Conservation (phyloP, 2,888 invertebrate species). For the Blera fallax region DNA sequence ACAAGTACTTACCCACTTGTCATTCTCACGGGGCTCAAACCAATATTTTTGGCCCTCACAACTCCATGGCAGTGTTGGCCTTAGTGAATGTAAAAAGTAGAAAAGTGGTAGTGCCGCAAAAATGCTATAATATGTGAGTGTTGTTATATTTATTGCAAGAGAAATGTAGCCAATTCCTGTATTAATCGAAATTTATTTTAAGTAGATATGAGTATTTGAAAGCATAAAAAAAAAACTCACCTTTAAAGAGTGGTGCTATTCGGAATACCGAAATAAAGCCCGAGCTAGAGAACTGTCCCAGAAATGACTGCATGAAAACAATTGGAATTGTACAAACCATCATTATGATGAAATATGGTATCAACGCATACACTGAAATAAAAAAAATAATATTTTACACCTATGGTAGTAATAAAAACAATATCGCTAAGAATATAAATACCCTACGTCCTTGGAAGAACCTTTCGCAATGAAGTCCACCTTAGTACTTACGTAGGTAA, state of each 20-base stretch:
- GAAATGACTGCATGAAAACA: constrained; percentile 90
- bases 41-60: constrained; percentile 82
- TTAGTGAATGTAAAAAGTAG: constrained; percentile 87
- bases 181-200: neutral
- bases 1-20: neutral
- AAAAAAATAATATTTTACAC: neutral
- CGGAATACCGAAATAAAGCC: constrained; percentile 91
- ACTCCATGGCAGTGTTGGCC: constrained; percentile 88
- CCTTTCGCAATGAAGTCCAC: too few relatives aligned
- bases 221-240: constrained; percentile 80
- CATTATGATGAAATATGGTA: constrained; percentile 83
- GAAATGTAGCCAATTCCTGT: constrained; percentile 93
- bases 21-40: neutral
- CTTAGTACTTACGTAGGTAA: too few relatives aligned
- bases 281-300: constrained; percentile 90
- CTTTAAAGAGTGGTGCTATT: constrained; percentile 91
- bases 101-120: constrained; percentile 83
- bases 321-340: constrained; percentile 87
- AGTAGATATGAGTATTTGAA: neutral
- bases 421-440: too few relatives aligned
- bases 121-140: constrained; percentile 87
- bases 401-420: too few relatives aligned
- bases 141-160: constrained; percentile 88
- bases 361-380: constrained; percentile 18
- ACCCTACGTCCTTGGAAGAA: too few relatives aligned